Conservation (phyloP, 2,888 invertebrate species). For the Silvanus unidentatus region DNA sequence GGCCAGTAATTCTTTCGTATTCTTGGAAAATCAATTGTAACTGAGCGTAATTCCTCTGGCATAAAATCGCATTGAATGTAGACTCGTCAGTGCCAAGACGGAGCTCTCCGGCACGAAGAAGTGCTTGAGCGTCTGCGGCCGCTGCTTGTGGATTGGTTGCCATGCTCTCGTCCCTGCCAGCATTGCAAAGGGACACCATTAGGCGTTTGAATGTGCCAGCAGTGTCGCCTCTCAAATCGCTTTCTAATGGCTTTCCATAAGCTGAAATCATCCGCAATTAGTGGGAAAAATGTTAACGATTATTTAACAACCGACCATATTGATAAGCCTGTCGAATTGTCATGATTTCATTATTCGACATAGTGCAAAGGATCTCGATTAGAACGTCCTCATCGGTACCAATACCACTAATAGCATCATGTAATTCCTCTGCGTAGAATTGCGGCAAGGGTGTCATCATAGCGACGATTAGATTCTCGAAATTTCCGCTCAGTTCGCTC, state of each 20-base stretch:
- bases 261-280: slow-evolving; percentile 20
- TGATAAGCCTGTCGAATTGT: slow-evolving; percentile 73
- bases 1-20: slow-evolving; percentile 44
- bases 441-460: slow-evolving; percentile 80
- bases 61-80: slow-evolving; percentile 76
- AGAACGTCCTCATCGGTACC: slow-evolving; percentile 82
- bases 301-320: slow-evolving; percentile 57
- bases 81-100: slow-evolving; percentile 80
- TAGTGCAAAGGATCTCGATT: slow-evolving; percentile 83
- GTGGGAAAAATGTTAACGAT: not conserved
- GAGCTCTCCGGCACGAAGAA: slow-evolving; percentile 66
- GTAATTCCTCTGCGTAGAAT: slow-evolving; percentile 77
- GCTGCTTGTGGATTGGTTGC: slow-evolving; percentile 66
- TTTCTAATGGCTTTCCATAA: slow-evolving; percentile 26
- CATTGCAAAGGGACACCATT: slow-evolving; percentile 78
- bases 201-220: slow-evolving; percentile 87
- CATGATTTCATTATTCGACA: slow-evolving; percentile 78
- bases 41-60: slow-evolving; percentile 69
- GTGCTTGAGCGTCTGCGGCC: slow-evolving; percentile 72
- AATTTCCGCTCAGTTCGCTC: slow-evolving; percentile 83
- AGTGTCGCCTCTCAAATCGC: slow-evolving; percentile 78
- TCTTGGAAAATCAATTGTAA: slow-evolving; percentile 46
- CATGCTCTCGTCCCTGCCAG: slow-evolving; percentile 75
- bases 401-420: slow-evolving; percentile 76
- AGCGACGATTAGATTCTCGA: slow-evolving; percentile 76